Evolutionary conservation across 2,113 vertebrate species (phyloP).

Genomic region (Aegithalos caudatus): DNA sequence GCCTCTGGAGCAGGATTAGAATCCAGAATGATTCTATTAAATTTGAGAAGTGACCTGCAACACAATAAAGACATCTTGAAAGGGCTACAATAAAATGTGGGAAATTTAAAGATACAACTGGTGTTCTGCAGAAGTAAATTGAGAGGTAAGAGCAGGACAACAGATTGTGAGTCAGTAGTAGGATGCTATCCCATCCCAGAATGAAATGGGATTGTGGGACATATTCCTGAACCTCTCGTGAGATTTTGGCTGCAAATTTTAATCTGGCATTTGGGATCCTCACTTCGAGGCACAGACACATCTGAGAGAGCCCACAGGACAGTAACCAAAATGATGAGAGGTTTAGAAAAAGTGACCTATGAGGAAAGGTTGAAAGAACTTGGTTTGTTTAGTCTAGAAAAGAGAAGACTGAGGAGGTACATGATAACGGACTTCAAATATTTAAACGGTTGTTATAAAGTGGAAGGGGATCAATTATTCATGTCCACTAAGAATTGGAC

Average conservation of each 20-base stretch:
- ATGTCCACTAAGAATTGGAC: constrained; percentile 48
- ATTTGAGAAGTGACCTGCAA: neutral
- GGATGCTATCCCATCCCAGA: neutral
- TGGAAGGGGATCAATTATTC: constrained; percentile 60
- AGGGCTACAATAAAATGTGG: neutral
- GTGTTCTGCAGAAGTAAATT: neutral
- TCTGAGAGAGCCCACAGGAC: neutral
- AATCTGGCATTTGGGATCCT: neutral
- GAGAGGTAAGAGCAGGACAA: neutral
- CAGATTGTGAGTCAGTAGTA: neutral
- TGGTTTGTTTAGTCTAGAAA: constrained; percentile 65
- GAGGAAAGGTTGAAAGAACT: constrained; percentile 61
- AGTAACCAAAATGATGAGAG: constrained; percentile 19
- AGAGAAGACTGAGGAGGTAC: constrained; percentile 55
- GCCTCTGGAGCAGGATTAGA: neutral
- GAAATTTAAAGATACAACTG: neutral
- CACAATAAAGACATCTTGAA: neutral
- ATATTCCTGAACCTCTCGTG: neutral
- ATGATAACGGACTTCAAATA: constrained; percentile 64
- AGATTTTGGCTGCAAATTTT: neutral
- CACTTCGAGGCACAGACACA: neutral
- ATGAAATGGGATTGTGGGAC: fast-evolving
- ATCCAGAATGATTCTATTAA: neutral
- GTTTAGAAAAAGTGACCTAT: constrained; percentile 58
- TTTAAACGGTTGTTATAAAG: constrained; percentile 54